Evolutionary conservation across 2,113 vertebrate genomes (phyloP), one percentile per base, ranked within the genome.

Genomic region (Tragelaphus imberbis): DNA sequence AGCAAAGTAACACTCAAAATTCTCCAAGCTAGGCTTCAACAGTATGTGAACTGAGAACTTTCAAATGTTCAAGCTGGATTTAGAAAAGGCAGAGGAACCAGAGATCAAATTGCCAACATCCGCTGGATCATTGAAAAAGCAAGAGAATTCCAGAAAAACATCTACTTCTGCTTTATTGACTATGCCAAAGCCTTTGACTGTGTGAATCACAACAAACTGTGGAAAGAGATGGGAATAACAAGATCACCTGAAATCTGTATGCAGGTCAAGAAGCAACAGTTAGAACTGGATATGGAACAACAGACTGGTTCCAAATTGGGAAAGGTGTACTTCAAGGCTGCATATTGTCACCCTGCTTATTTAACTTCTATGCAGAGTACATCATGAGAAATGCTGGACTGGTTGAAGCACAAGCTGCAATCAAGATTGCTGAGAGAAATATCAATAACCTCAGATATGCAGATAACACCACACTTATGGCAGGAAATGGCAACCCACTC

Each of bases 321-420:
- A 71, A 71, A 36, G 17, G 4, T 0, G 1, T 36, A 71, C 2
- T 0, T 36, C n/a, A 71, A 71, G n/a, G 65, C 65, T 71, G 4
- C 21, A 71, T 36, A 71, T 23, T 23, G 65, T 36, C 65, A 71
- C 17, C 4, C 5, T 71, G 19, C 65, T 71, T 71, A 23, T 36
- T 12, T 71, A 36, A 36, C 19, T 71, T 71, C 4, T 36, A 71
- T 71, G n/a, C 17, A 36, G 65, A 71, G 19, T 23, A 71, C 5
- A 36, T 71, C 9, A 36, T 36, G 65, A 71, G n/a, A 71, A 21
- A 23, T 2, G 0, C 9, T 71, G 19, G 65, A 12, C 65, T 71
- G n/a, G 9, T 5, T 12, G 65, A 71, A 71, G 19, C 65, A 71
- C 65, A 71, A 68, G 19, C n/a, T 71, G 9, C 17, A 71, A 71